Percentiles rank a stretch among this genome's conserved stretches.
Evolutionary conservation across 1,140 invertebrate genomes (phyloP).

Genomic region (Lepidurus couesii): DNA sequence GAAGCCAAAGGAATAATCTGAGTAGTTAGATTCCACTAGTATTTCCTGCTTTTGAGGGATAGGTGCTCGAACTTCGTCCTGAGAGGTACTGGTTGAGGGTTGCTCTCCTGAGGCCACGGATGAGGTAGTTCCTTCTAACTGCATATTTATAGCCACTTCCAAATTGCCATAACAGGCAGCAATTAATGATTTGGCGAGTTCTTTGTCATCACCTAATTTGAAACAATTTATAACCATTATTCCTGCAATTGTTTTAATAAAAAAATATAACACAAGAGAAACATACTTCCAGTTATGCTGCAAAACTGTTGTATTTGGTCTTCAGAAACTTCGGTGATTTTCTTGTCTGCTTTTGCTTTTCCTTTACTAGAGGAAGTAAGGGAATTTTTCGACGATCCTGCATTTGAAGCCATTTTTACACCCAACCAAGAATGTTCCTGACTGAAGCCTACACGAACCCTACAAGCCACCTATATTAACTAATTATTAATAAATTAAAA

Average conservation of each 20-base stretch:
- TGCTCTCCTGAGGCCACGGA: slow-evolving; percentile 43
- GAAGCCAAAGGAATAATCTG: slow-evolving; percentile 44
- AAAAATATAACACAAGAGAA: background rate
- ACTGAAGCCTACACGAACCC: too few relatives aligned
- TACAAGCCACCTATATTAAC: too few relatives aligned
- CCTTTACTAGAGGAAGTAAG: background rate
- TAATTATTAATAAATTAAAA: too few relatives aligned
- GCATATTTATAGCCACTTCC: slow-evolving; percentile 54
- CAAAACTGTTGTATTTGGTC: slow-evolving; percentile 34
- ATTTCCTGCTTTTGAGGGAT: slow-evolving; percentile 60
- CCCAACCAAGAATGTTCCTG: background rate
- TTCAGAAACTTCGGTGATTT: background rate
- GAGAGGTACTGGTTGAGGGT: slow-evolving; percentile 44
- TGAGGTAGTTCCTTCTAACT: slow-evolving; percentile 48
- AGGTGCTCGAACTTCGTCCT: slow-evolving; percentile 55
- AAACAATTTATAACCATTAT: background rate
- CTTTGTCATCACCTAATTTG: slow-evolving; percentile 31
- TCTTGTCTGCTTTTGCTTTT: slow-evolving; percentile 26
- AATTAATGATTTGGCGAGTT: slow-evolving; percentile 44
- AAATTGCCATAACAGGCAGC: slow-evolving; percentile 52
- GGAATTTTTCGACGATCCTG: slow-evolving; percentile 7
- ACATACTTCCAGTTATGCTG: slow-evolving; percentile 31
- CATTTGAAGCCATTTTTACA: slow-evolving; percentile 8
- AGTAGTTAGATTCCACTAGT: slow-evolving; percentile 47
- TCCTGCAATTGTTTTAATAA: too few relatives aligned